These are phyloP conservation scores for Balaenoptera acutorostrata DNA, from an alignment of 2,113 vertebrate genomes.

Conservation along the genomic window DNA sequence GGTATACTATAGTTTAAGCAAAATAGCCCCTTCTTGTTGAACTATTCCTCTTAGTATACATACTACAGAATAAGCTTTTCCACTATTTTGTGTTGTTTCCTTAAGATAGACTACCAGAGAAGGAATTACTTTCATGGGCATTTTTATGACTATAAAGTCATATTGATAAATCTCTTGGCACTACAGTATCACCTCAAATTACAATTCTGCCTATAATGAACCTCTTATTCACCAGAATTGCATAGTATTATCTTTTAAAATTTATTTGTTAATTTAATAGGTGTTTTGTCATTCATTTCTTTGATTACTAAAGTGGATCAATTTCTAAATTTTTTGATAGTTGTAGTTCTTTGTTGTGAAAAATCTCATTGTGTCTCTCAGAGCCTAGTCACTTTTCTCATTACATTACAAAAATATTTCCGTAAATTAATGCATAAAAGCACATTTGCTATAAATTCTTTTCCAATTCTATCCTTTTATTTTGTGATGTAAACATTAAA, in stretches of 20 bases:
- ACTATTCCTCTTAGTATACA: background rate
- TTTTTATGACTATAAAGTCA: background rate
- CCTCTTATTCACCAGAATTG: background rate
- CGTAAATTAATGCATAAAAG: background rate
- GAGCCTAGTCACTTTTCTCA: background rate
- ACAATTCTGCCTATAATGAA: background rate
- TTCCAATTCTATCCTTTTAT: background rate
- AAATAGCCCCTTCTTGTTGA: background rate
- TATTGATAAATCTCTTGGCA: background rate
- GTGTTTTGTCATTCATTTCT: background rate
- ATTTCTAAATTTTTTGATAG: background rate
- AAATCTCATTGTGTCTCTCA: background rate
- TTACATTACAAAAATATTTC: background rate
- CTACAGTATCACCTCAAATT: background rate
- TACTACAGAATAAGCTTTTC: background rate
- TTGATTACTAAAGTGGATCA: background rate
- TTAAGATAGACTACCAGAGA: background rate
- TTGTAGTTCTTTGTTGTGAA: background rate
- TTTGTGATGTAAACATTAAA: background rate
- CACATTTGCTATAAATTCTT: background rate
- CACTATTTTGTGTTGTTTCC: background rate
- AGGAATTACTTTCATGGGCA: background rate
- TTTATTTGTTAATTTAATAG: background rate
- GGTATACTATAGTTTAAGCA: background rate
- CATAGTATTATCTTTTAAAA: background rate